Conservation (phyloP, 2,888 invertebrate genomes). For the Apamea crenata region DNA sequence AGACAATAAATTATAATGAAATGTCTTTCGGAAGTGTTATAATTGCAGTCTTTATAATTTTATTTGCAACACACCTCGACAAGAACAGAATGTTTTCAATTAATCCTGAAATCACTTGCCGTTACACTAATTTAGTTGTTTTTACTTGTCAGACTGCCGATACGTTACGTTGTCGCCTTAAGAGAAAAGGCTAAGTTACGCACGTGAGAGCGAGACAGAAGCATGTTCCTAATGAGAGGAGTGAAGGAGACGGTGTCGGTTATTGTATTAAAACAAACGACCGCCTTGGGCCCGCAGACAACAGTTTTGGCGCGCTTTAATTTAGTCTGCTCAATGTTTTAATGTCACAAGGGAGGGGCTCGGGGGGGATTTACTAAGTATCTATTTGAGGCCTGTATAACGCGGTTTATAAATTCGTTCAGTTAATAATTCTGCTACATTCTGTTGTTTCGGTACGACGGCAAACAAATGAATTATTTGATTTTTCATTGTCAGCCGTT, state of each 20-base stretch:
- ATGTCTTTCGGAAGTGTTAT: slow-evolving; percentile 59
- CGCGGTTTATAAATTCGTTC: slow-evolving; percentile 87
- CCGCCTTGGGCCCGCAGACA: slow-evolving; percentile 88
- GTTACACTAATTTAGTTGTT: slow-evolving; percentile 68
- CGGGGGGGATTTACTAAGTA: slow-evolving; percentile 82
- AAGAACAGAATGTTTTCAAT: slow-evolving; percentile 68
- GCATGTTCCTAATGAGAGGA: slow-evolving; percentile 76
- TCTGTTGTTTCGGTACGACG: slow-evolving; percentile 67
- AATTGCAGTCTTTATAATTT: slow-evolving; percentile 55
- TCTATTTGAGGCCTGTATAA: slow-evolving; percentile 88
- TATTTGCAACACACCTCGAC: slow-evolving; percentile 55
- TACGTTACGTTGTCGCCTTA: slow-evolving; percentile 84
- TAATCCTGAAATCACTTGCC: slow-evolving; percentile 70
- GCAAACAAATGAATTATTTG: slow-evolving; percentile 54
- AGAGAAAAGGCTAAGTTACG: slow-evolving; percentile 84
- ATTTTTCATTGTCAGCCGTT: slow-evolving; percentile 43
- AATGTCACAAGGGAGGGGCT: slow-evolving; percentile 82
- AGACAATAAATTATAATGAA: slow-evolving; percentile 37
- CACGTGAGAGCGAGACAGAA: slow-evolving; percentile 75
- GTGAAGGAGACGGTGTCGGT: slow-evolving; percentile 83
- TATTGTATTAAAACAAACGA: slow-evolving; percentile 91
- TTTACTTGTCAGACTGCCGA: slow-evolving; percentile 73
- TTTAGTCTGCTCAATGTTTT: slow-evolving; percentile 89
- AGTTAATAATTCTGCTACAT: slow-evolving; percentile 82
- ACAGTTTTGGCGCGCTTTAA: slow-evolving; percentile 90